phyloP scores from a whole-genome alignment of 2,797 vertebrate species.

The Brachymystax lenok region DNA sequence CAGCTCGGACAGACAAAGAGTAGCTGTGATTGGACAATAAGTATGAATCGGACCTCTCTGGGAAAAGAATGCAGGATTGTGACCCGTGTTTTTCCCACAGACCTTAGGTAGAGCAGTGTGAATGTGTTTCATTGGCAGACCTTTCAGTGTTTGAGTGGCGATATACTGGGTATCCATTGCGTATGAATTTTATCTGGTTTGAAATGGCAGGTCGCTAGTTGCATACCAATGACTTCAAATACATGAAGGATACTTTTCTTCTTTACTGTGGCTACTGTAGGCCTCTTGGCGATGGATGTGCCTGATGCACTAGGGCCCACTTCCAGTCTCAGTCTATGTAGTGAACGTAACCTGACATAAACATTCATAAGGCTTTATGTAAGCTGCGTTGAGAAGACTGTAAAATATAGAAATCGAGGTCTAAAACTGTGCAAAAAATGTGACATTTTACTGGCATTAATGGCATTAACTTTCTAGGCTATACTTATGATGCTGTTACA shows the following conservation, averaged over 20 bases:
- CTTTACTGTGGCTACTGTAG: slow-evolving; percentile 12
- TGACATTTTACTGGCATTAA: slow-evolving; percentile 69
- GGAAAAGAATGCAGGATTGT: slow-evolving; percentile 71
- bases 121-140: slow-evolving; percentile 69
- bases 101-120: slow-evolving; percentile 72
- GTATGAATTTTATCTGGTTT: slow-evolving; percentile 51
- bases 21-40: slow-evolving; percentile 77
- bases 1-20: slow-evolving; percentile 85
- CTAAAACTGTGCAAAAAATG: slow-evolving; percentile 55
- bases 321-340: no score
- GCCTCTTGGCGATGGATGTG: no score
- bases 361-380: slow-evolving; percentile 35
- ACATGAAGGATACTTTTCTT: slow-evolving; percentile 31
- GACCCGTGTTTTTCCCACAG: slow-evolving; percentile 85
- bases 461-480: slow-evolving; percentile 62
- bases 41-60: slow-evolving; percentile 69
- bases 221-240: slow-evolving; percentile 48
- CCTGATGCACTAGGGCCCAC: no score
- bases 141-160: slow-evolving; percentile 61
- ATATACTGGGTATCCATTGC: slow-evolving; percentile 65
- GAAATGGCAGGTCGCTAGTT: slow-evolving; percentile 44
- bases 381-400: slow-evolving; percentile 36
- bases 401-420: slow-evolving; percentile 40
- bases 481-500: slow-evolving; percentile 67
- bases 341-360: slow-evolving; percentile 27